Evolutionary conservation across 2,113 vertebrate species (phyloP).

Genomic region (Pantherophis guttatus): DNA sequence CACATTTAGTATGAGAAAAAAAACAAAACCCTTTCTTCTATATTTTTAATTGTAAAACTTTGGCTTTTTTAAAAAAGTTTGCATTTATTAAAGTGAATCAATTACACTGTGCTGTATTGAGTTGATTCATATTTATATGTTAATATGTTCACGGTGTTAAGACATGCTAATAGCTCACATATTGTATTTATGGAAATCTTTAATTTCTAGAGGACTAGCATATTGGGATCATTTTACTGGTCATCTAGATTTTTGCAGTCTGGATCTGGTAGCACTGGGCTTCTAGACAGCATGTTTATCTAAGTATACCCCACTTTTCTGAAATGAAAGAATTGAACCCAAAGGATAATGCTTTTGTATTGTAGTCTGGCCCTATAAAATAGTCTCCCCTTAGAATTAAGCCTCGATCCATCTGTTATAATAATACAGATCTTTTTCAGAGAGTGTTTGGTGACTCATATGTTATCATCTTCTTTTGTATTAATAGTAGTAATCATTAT

Average conservation of each 20-base stretch:
- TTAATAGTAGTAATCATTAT: not conserved
- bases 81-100: not conserved
- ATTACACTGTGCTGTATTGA: not conserved
- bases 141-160: not conserved
- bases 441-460: not conserved
- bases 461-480: not conserved
- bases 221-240: not conserved
- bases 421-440: not conserved
- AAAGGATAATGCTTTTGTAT: not conserved
- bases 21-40: no score
- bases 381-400: not conserved
- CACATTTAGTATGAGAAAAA: not conserved
- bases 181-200: not conserved
- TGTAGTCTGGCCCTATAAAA: not conserved
- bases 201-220: not conserved
- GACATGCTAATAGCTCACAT: not conserved
- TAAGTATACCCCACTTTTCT: not conserved
- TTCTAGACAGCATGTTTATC: not conserved
- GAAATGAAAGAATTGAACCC: not conserved
- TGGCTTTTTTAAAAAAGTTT: not conserved
- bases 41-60: not conserved
- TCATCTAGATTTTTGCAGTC: not conserved
- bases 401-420: not conserved
- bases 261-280: not conserved
- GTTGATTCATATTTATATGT: not conserved